Evolutionary conservation across 2,797 vertebrate species (phyloP), one percentile per base, ranked within the genome.

Genomic region (Cyprinella venusta): DNA sequence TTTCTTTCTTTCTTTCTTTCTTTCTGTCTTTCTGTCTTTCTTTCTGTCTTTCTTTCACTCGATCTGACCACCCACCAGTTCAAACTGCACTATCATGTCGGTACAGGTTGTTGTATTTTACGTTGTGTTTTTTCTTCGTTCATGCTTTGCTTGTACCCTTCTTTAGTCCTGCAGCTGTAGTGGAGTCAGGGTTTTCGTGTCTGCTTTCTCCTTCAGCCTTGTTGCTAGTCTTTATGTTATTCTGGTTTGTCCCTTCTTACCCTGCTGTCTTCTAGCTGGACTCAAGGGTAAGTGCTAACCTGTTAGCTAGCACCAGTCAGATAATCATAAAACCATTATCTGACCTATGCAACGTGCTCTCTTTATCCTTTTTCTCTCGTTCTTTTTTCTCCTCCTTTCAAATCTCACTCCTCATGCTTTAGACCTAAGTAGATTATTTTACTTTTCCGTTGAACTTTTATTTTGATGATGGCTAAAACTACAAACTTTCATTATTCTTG

Each of bases 221-320:
- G 97, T 99, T 98, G 98, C 97, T 98, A 98, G 98, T 99, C 97
- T 99, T 99, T 99, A 99, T 99, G 98, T 99, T 98, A 98, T 99
- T 99, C 97, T 99, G 98, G 97, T 99, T 99, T 99, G 97, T 99
- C 97, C 97, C 97, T 98, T 99, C 98, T 99, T 98, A 99, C 97
- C 98, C 98, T 97, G 98, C 98, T 99, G 98, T 98, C 98, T 99
- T 99, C 98, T 99, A 99, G 98, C 97, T 98, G 98, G 98, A 99
- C 97, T 98, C 94, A 99, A 99, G 98, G 98, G 98, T 99, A 99
- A 99, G 98, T 99, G 98, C 96, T 98, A 97, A 97, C 97, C 96
- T 96, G 95, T 98, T 89, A 99, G 97, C 96, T 97, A 96, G 97
- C 97, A 97, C 97, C 97, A 96, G 95, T 99, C 98, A 99, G 98